phyloP scores from a whole-genome alignment of 2,888 invertebrate species.

The Ligdia adustata region DNA sequence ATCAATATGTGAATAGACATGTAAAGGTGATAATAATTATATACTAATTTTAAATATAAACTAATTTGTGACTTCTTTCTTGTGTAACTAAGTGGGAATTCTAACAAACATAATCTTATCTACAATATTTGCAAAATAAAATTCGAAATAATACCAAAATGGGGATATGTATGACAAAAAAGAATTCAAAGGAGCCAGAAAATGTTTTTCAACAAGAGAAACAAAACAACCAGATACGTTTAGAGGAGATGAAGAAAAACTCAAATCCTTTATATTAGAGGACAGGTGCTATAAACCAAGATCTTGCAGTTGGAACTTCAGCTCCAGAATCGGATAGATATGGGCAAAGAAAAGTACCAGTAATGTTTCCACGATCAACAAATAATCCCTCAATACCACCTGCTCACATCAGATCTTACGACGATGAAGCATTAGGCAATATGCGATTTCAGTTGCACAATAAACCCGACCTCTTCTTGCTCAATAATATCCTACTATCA shows the following conservation, averaged over 20 bases:
- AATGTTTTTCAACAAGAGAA: conserved; percentile 71
- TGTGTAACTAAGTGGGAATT: no score
- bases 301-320: conserved; percentile 45
- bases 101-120: no score
- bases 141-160: conserved; percentile 42
- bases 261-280: conserved; percentile 55
- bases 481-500: conserved; percentile 90
- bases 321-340: no score
- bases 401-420: conserved; percentile 66
- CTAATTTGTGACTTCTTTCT: no score
- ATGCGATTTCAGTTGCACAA: conserved; percentile 85
- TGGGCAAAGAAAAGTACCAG: no score
- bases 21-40: conserved; percentile 12
- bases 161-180: conserved; percentile 75
- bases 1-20: conserved; percentile 42
- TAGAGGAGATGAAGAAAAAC: conserved; percentile 60
- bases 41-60: background rate
- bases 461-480: conserved; percentile 87
- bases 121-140: no score
- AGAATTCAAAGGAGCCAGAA: conserved; percentile 66
- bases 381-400: conserved; percentile 55
- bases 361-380: no score
- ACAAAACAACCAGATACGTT: conserved; percentile 64
- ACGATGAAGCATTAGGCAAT: conserved; percentile 80
- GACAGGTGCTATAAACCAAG: conserved; percentile 46